Evolutionary conservation across 2,113 vertebrate genomes (phyloP).

Genomic region (Larimichthys crocea): DNA sequence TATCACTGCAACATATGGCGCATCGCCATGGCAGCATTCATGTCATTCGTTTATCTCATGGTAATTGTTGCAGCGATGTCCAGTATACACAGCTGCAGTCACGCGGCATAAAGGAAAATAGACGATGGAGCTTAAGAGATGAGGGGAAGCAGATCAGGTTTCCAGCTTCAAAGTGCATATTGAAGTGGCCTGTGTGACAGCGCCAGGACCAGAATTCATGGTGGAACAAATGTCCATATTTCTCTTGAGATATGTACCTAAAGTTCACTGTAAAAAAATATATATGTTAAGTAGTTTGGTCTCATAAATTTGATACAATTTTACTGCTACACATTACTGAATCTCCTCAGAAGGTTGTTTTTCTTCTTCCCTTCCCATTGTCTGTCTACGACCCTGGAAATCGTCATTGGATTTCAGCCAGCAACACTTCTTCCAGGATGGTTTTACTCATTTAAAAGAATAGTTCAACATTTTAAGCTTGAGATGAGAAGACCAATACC

Average conservation of each 20-base stretch:
- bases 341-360: background rate
- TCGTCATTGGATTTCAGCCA: too few species aligned
- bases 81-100: slow-evolving; percentile 11
- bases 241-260: background rate
- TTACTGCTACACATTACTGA: background rate
- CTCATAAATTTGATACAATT: background rate
- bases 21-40: slow-evolving; percentile 28
- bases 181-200: background rate
- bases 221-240: background rate
- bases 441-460: too few species aligned
- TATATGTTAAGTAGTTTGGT: background rate
- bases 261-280: background rate
- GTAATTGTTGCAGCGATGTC: slow-evolving; percentile 21
- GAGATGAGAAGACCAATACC: background rate
- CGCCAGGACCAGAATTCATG: too few species aligned
- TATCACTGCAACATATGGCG: slow-evolving; percentile 56
- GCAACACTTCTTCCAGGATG: too few species aligned
- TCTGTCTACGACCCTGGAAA: background rate
- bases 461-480: too few species aligned
- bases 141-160: background rate
- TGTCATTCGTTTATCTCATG: slow-evolving; percentile 32
- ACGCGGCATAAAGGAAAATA: background rate
- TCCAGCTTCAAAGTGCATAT: slow-evolving; percentile 1
- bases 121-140: background rate
- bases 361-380: background rate